Percentiles rank a stretch among this genome's conserved stretches.
These are phyloP conservation scores for Vollenhovia emeryi DNA, from an alignment of 1,140 invertebrate genomes.

Conservation along the genomic window DNA sequence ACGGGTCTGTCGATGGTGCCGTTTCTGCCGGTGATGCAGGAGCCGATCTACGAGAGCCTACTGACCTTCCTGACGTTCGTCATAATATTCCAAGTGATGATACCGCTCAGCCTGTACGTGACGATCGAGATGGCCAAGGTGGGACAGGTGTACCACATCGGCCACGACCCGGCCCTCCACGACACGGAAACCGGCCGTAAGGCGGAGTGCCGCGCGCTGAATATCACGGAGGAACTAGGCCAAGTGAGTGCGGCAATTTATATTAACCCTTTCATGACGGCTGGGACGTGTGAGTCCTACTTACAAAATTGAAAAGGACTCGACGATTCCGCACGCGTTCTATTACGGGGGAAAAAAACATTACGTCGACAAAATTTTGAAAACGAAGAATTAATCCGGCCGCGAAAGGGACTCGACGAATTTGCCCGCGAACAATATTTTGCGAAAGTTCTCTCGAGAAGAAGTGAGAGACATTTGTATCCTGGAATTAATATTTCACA, in stretches of 20 bases:
- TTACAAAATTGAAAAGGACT: no score
- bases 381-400: no score
- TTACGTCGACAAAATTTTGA: no score
- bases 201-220: slow-evolving; percentile 97
- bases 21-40: slow-evolving; percentile 87
- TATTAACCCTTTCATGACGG: no score
- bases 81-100: slow-evolving; percentile 98
- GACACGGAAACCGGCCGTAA: slow-evolving; percentile 93
- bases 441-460: background rate
- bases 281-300: no score
- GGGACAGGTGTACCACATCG: slow-evolving; percentile 97
- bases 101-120: slow-evolving; percentile 98
- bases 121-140: slow-evolving; percentile 99
- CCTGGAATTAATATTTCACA: background rate
- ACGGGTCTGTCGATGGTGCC: slow-evolving; percentile 85
- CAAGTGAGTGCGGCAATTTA: slow-evolving; percentile 86
- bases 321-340: no score
- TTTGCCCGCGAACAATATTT: background rate
- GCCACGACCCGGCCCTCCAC: slow-evolving; percentile 95
- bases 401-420: no score
- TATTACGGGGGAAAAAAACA: no score
- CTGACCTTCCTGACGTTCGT: slow-evolving; percentile 98
- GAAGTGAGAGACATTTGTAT: background rate
- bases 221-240: slow-evolving; percentile 98
- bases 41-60: slow-evolving; percentile 92